Evolutionary conservation across 2,113 vertebrate genomes (phyloP).

Genomic region (Tor tambroides): DNA sequence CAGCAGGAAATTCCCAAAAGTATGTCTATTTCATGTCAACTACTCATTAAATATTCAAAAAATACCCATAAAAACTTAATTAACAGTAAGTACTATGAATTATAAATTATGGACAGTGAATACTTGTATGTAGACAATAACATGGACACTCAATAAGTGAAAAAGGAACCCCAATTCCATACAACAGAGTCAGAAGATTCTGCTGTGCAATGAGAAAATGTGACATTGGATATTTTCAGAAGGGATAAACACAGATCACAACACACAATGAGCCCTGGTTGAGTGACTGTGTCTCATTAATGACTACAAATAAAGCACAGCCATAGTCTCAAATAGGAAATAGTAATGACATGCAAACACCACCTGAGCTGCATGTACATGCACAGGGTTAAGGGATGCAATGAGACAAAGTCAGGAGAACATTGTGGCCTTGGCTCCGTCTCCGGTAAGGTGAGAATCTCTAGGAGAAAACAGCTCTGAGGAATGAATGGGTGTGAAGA

Average conservation of each 20-base stretch:
- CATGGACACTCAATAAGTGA: background rate
- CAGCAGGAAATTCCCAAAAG: background rate
- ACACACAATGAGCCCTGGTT: background rate
- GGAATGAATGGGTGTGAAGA: constrained; percentile 53
- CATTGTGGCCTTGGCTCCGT: constrained; percentile 42
- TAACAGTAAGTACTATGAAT: background rate
- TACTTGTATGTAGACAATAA: background rate
- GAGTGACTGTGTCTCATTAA: constrained; percentile 13
- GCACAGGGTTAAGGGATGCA: background rate
- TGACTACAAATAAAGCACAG: background rate
- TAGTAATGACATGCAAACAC: background rate
- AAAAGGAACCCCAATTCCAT: background rate
- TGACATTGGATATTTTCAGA: constrained; percentile 17
- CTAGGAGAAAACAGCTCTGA: constrained; percentile 64
- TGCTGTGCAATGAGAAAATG: constrained; percentile 5
- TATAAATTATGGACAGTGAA: background rate
- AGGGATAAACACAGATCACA: constrained; percentile 3
- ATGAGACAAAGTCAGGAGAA: constrained; percentile 7
- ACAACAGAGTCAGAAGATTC: constrained; percentile 4
- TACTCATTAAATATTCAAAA: background rate
- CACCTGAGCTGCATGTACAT: background rate
- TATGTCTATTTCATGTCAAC: background rate
- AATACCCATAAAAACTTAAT: no score
- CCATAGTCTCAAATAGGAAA: background rate
- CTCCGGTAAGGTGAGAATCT: constrained; percentile 61